Evolutionary conservation across 2,888 invertebrate species (phyloP), one percentile per base, ranked within the genome.

Genomic region (Hecatera dysodea): DNA sequence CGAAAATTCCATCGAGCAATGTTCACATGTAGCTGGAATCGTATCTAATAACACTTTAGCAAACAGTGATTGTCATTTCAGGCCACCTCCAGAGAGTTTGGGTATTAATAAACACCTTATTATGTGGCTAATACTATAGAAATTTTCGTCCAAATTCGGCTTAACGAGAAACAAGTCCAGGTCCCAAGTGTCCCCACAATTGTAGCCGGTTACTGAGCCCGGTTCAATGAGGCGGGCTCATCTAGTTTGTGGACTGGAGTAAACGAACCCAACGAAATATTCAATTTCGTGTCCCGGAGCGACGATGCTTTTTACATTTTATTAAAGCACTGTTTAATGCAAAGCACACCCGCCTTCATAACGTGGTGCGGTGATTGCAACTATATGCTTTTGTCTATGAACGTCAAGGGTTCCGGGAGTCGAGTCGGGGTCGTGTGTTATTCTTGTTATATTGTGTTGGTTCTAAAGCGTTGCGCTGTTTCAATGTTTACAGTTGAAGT

Each of bases 201-300:
- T 74, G 84, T 84, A 75, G 73, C 72, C 68, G 75, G 75, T 84
- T 83, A 86, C 84, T 86, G 85, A 80, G 82, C 72, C 71, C 75
- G 70, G 55, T 67, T 67, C 86, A 86, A 84, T 87, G 86, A 86
- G 68, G 75, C 87, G 61, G 68, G 53, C 76, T 85, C 86, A 87
- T 83, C 82, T 87, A 82, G 81, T 86, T 84, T 77, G 75, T 75
- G 81, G 73, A 72, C 76, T 75, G 78, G 27, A 82, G 80, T 69
- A 77, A 82, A 80, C 75, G 87, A 85, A 84, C 80, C 75, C 72
- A 65, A 84, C 75, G 76, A 82, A 82, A 83, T 87, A 88, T 88
- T 88, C 85, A 85, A 88, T 88, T 88, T 85, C 67, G 69, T 71
- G 56, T 83, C 82, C 86, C 84, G 64, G 48, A 70, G 73, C 74